phyloP scores from a whole-genome alignment of 1,140 invertebrate species.

The Halotydeus destructor region DNA sequence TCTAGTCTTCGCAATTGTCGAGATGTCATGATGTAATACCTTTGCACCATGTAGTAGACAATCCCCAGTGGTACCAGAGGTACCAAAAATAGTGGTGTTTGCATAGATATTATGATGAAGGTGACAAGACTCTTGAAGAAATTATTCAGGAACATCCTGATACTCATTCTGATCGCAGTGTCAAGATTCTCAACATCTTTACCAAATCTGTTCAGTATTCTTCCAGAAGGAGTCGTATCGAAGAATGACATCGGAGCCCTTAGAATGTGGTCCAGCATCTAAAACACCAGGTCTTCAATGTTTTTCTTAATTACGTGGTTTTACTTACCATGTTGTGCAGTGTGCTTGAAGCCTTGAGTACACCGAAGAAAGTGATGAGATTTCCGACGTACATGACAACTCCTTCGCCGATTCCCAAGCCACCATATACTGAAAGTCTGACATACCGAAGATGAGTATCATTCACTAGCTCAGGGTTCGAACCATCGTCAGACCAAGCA shows the following conservation, averaged over 20 bases:
- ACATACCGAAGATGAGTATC: constrained; percentile 41
- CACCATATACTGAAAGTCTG: constrained; percentile 70
- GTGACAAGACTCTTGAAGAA: constrained; percentile 55
- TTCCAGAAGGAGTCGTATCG: constrained; percentile 38
- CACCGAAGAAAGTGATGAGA: constrained; percentile 7
- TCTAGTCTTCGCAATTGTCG: constrained; percentile 32
- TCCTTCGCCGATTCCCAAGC: constrained; percentile 54
- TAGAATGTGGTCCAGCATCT: constrained; percentile 36
- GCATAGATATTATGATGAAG: constrained; percentile 36
- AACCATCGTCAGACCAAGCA: constrained; percentile 24
- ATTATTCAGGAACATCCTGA: constrained; percentile 25
- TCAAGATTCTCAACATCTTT: constrained; percentile 31
- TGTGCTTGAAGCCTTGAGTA: constrained; percentile 6
- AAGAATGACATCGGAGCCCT: constrained; percentile 43
- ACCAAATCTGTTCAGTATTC: constrained; percentile 43
- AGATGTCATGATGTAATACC: constrained; percentile 27
- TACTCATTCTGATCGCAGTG: constrained; percentile 28
- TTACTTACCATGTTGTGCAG: constrained; percentile 14
- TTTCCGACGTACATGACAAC: not conserved
- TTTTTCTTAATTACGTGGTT: no score
- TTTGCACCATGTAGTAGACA: constrained; percentile 44
- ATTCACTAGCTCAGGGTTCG: constrained; percentile 7
- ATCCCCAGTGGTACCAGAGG: constrained; percentile 62
- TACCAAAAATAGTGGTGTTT: constrained; percentile 58
- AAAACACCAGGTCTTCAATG: no score